These are phyloP conservation scores for Psilopogon haemacephalus DNA, from an alignment of 2,113 vertebrate species.

Conservation along the genomic window DNA sequence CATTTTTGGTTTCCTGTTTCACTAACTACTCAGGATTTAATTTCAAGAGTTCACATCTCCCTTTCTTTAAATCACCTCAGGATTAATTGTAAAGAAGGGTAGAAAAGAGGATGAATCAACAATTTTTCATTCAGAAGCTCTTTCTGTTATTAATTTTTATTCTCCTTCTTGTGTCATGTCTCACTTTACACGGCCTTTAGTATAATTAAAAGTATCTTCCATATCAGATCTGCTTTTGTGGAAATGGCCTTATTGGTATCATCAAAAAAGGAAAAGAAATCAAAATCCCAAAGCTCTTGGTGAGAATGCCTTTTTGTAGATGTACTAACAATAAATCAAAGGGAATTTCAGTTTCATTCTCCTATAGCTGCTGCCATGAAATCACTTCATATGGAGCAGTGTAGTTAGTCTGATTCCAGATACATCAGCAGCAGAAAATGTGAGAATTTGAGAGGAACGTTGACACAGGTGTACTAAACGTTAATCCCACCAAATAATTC, in stretches of 20 bases:
- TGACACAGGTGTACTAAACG: background rate
- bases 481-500: background rate
- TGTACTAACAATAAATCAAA: background rate
- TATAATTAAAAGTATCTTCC: background rate
- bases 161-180: background rate
- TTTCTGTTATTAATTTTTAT: conserved; percentile 28
- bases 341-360: background rate
- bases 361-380: background rate
- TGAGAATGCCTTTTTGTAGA: background rate
- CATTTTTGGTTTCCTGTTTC: conserved; percentile 61
- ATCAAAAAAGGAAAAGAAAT: background rate
- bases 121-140: background rate
- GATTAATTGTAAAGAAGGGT: background rate
- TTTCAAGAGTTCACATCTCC: conserved; percentile 28
- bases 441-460: background rate
- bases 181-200: conserved; percentile 5
- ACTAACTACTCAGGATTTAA: conserved; percentile 33
- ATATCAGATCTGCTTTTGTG: background rate
- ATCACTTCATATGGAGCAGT: background rate
- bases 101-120: background rate
- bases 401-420: background rate
- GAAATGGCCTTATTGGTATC: background rate
- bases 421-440: background rate
- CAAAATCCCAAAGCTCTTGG: background rate
- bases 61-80: conserved; percentile 43